Conservation (phyloP, 2,888 invertebrate species). For the Liodrosophila aerea region DNA sequence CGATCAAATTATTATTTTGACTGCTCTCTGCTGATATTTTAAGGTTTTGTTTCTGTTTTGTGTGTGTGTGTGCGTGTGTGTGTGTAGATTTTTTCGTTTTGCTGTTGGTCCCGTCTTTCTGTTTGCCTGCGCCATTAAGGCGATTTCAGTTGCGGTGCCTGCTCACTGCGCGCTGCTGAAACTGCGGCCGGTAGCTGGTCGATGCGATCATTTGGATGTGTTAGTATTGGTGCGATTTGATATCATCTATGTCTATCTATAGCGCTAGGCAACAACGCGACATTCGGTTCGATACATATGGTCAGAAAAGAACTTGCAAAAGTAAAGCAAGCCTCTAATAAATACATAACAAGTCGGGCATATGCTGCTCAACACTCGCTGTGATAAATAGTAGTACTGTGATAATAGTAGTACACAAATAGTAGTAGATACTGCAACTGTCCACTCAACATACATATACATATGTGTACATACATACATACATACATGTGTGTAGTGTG, state of each 20-base stretch:
- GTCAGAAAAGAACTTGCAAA: no score
- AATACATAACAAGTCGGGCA: no score
- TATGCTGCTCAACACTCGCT: no score
- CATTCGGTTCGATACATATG: conserved; percentile 23
- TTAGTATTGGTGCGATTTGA: conserved; percentile 50
- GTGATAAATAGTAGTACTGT: no score
- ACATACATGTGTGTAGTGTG: neutral
- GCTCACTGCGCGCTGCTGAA: conserved; percentile 13
- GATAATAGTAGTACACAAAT: no score
- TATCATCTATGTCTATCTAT: conserved; percentile 66
- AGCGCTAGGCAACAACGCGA: conserved; percentile 51
- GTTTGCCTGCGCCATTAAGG: conserved; percentile 15
- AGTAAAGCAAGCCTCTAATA: no score
- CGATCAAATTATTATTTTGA: neutral
- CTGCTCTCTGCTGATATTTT: no score
- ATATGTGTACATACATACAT: conserved; percentile 6
- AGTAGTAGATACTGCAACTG: no score
- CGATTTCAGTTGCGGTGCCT: conserved; percentile 35
- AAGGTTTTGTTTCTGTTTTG: neutral
- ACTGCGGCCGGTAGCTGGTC: conserved; percentile 15
- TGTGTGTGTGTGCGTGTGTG: conserved; percentile 2
- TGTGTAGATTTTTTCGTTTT: conserved; percentile 32
- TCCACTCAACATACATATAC: neutral
- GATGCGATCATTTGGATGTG: conserved; percentile 40
- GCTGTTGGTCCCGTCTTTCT: conserved; percentile 12